Conservation (phyloP, 37 sponge, comb jelly and placozoan species). For the Amphimedon queenslandica region DNA sequence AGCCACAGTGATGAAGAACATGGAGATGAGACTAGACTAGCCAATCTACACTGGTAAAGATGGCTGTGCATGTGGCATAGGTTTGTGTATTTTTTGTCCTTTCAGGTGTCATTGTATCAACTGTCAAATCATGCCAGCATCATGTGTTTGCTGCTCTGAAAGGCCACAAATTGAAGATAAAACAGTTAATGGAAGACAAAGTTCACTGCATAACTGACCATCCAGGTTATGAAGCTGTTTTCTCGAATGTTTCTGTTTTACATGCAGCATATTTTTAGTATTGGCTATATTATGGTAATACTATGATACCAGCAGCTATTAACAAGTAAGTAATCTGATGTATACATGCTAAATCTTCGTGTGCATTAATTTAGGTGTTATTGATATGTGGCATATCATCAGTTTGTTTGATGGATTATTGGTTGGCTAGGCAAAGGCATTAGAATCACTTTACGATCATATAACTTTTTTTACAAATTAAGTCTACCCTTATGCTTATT, state of each 20-base stretch:
- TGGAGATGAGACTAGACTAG: too few relatives aligned
- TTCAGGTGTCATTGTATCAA: not conserved
- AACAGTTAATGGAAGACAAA: not conserved
- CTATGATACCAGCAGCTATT: too few relatives aligned
- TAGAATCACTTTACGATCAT: not conserved
- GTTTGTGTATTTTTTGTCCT: not conserved
- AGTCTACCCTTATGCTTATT: too few relatives aligned
- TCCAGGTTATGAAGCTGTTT: constrained; percentile 3
- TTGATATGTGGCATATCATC: constrained; percentile 20
- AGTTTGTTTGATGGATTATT: constrained; percentile 8
- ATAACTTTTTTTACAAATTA: too few relatives aligned
- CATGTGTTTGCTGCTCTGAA: not conserved
- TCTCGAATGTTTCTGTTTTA: not conserved
- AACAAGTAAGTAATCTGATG: too few relatives aligned
- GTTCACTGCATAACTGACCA: not conserved
- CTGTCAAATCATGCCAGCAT: not conserved
- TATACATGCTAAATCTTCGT: too few relatives aligned
- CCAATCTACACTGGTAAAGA: too few relatives aligned
- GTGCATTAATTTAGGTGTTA: not conserved
- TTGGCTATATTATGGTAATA: constrained; percentile 2
- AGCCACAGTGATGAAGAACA: too few relatives aligned
- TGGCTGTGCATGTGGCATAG: too few relatives aligned
- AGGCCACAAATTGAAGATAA: not conserved
- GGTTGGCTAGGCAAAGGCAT: constrained; percentile 22
- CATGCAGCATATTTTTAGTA: not conserved